Conservation (phyloP, 2,888 invertebrate species). For the Oscheius sp. region DNA sequence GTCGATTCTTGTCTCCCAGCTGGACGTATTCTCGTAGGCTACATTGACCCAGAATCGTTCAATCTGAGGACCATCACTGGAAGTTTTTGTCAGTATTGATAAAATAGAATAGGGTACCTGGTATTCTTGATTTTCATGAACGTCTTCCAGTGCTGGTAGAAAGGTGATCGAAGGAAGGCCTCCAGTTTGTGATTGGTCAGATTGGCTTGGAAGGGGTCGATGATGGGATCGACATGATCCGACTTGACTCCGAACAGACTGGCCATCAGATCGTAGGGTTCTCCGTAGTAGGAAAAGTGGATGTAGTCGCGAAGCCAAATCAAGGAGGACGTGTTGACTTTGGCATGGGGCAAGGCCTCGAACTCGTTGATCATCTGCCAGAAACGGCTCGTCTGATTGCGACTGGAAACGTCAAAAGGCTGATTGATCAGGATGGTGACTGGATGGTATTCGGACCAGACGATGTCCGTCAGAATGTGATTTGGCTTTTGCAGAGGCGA, state of each 20-base stretch:
- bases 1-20: slow-evolving; percentile 69
- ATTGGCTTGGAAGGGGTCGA: slow-evolving; percentile 53
- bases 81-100: not conserved
- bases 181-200: slow-evolving; percentile 55
- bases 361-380: slow-evolving; percentile 67
- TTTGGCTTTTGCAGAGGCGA: slow-evolving; percentile 70
- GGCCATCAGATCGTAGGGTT: slow-evolving; percentile 47
- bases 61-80: slow-evolving; percentile 43
- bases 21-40: slow-evolving; percentile 66
- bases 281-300: slow-evolving; percentile 58
- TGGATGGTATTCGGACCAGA: slow-evolving; percentile 72
- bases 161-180: slow-evolving; percentile 66
- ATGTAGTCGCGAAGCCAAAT: slow-evolving; percentile 71
- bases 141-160: slow-evolving; percentile 68
- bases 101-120: not conserved
- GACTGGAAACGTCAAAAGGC: slow-evolving; percentile 61
- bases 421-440: slow-evolving; percentile 68
- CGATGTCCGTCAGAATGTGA: slow-evolving; percentile 61
- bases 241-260: slow-evolving; percentile 29
- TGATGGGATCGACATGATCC: slow-evolving; percentile 39
- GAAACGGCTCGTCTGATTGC: slow-evolving; percentile 56
- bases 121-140: slow-evolving; percentile 51
- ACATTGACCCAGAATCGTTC: slow-evolving; percentile 67
- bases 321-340: slow-evolving; percentile 63
- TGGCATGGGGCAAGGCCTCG: slow-evolving; percentile 62